These are phyloP conservation scores for Ophiothrix spiculata DNA, from an alignment of 35 echinoderm and acorn worm species.

Conservation along the genomic window DNA sequence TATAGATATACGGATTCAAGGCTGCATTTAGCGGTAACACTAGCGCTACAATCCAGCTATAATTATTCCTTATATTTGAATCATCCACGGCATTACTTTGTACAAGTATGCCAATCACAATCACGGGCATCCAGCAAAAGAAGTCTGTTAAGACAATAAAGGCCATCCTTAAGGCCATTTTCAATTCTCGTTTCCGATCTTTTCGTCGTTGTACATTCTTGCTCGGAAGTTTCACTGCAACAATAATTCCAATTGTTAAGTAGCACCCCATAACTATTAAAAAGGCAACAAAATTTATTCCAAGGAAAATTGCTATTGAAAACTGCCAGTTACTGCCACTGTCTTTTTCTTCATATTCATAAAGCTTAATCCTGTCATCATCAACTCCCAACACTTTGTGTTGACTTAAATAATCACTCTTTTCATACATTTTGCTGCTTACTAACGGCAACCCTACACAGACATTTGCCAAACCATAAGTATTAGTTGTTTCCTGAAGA, in stretches of 20 bases:
- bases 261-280: slow-evolving; percentile 20
- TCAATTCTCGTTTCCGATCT: slow-evolving; percentile 23
- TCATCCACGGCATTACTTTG: slow-evolving; percentile 16
- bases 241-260: slow-evolving; percentile 10
- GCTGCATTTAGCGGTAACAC: slow-evolving; percentile 42
- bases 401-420: neutral
- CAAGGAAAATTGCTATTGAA: slow-evolving; percentile 10
- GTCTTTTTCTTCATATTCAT: neutral
- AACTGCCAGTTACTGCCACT: neutral
- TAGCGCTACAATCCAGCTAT: slow-evolving; percentile 44
- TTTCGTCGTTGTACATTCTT: slow-evolving; percentile 14
- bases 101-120: slow-evolving; percentile 44
- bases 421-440: neutral
- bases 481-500: neutral
- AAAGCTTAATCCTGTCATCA: neutral
- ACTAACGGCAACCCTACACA: slow-evolving; percentile 65
- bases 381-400: neutral
- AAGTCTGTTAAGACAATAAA: slow-evolving; percentile 48
- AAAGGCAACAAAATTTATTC: slow-evolving; percentile 14
- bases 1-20: slow-evolving; percentile 45
- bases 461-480: slow-evolving; percentile 54
- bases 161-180: slow-evolving; percentile 47
- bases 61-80: neutral
- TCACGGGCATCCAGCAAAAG: slow-evolving; percentile 52
- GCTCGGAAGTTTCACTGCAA: neutral